These are phyloP conservation scores for Semibalanus balanoides DNA, from an alignment of 1,140 invertebrate species.

Conservation along the genomic window DNA sequence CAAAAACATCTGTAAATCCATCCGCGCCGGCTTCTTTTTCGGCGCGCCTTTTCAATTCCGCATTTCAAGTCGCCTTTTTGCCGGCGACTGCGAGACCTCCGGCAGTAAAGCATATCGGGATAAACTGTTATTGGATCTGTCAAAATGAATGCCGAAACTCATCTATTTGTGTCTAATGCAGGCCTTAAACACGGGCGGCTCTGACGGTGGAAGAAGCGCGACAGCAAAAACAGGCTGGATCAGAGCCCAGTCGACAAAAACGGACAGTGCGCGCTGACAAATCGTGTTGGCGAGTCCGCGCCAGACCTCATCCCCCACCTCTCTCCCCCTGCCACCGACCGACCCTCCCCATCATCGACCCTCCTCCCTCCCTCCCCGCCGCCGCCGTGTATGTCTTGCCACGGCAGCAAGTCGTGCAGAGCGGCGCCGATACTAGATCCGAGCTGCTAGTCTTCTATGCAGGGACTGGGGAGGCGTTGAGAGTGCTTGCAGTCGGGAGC, in stretches of 20 bases:
- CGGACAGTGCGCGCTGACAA: background rate
- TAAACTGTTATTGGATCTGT: background rate
- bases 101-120: slow-evolving; percentile 39
- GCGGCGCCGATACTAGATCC: too few species aligned
- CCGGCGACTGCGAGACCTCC: slow-evolving; percentile 47
- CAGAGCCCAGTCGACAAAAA: background rate
- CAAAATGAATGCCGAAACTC: background rate
- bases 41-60: background rate
- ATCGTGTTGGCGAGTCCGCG: too few species aligned
- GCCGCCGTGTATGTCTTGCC: too few species aligned
- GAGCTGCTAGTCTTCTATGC: too few species aligned
- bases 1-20: background rate
- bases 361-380: too few species aligned
- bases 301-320: too few species aligned
- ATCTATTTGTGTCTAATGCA: background rate
- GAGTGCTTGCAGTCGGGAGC: too few species aligned
- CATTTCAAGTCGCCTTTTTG: slow-evolving; percentile 44
- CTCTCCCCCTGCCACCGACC: too few species aligned
- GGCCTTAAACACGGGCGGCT: background rate
- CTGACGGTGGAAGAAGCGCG: background rate
- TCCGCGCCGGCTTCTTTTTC: background rate
- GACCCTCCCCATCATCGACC: too few species aligned
- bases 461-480: too few species aligned
- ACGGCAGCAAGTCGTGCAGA: too few species aligned
- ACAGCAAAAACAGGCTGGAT: background rate